Evolutionary conservation across 2,113 vertebrate species (phyloP), one percentile per base, ranked within the genome.

Genomic region (Conger conger): DNA sequence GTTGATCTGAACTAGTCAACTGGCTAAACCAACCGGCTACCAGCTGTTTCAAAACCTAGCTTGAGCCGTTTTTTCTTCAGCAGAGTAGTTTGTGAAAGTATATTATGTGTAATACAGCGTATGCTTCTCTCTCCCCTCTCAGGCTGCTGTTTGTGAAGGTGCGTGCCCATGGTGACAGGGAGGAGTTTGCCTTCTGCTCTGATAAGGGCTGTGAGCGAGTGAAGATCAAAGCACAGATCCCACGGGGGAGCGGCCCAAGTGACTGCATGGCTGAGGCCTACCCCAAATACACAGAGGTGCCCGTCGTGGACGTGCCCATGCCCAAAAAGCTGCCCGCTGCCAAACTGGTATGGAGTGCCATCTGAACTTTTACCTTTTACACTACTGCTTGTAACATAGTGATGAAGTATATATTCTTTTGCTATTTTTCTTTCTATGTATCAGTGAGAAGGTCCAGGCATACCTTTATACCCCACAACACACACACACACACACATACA

Each of bases 131-230:
- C 57, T 63, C 57, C 2, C 57, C 27, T 60, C 57, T 1, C 92
- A 99, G 98, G 85, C 92, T 99, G 86, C 93, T 99, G 37, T 98
- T 99, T 91, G 90, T 99, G 87, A 97, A 96, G 89, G 90, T 97
- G 13, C 95, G 95, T 85, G 97, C 97, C 1, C 97, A 98, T 79
- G 96, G 97, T 0, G 94, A 96, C 81, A 96, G 94, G 84, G 97
- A 98, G 50, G 93, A 90, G 27, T 98, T 97, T 50, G 96, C 97
- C 81, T 99, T 99, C 94, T 99, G 98, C 93, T 99, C 98, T 0
- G 87, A 94, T 50, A 96, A 96, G 83, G 98, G 98, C 79, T 99
- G 98, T 0, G 98, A 99, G 90, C 87, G 98, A 76, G 94, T 99
- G 23, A 96, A 96, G 92, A 96, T 99, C 85, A 97, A 96, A 87